These are phyloP conservation scores for Ceratotherium simum DNA, from an alignment of 2,113 vertebrate genomes.

Conservation along the genomic window DNA sequence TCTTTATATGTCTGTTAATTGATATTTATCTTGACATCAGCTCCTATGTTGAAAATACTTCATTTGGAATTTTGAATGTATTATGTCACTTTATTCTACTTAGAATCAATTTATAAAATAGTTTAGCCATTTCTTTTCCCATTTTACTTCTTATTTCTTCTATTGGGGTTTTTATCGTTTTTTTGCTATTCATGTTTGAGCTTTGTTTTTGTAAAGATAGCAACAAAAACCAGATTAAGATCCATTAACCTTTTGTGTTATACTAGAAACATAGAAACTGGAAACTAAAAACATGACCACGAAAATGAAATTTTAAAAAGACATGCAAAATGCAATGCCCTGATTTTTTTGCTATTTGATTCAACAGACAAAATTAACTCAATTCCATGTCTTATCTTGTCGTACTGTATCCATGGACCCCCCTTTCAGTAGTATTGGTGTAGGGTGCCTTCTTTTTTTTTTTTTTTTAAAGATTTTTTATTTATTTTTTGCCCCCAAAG, in stretches of 20 bases:
- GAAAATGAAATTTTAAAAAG: constrained; percentile 48
- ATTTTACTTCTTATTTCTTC: constrained; percentile 41
- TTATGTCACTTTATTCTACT: background rate
- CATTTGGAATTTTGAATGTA: constrained; percentile 42
- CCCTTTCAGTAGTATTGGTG: background rate
- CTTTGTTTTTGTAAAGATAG: constrained; percentile 37
- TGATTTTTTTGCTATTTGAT: constrained; percentile 21
- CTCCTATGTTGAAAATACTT: background rate
- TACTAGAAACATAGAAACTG: constrained; percentile 16
- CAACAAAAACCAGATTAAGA: constrained; percentile 16
- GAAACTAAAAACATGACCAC: constrained; percentile 28
- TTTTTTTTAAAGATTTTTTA: too few relatives aligned
- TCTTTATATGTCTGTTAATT: background rate
- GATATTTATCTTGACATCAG: constrained; percentile 22
- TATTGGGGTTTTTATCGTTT: background rate
- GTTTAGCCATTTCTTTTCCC: background rate
- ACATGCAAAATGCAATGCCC: background rate
- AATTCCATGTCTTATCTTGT: background rate
- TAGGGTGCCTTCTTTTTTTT: background rate
- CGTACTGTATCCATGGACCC: background rate
- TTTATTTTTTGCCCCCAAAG: too few relatives aligned
- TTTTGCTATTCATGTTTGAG: constrained; percentile 36
- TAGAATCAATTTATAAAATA: constrained; percentile 39
- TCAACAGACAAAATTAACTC: background rate
- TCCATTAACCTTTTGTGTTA: constrained; percentile 8